Evolutionary conservation across 2,113 vertebrate genomes (phyloP).

Genomic region (Equus przewalskii): DNA sequence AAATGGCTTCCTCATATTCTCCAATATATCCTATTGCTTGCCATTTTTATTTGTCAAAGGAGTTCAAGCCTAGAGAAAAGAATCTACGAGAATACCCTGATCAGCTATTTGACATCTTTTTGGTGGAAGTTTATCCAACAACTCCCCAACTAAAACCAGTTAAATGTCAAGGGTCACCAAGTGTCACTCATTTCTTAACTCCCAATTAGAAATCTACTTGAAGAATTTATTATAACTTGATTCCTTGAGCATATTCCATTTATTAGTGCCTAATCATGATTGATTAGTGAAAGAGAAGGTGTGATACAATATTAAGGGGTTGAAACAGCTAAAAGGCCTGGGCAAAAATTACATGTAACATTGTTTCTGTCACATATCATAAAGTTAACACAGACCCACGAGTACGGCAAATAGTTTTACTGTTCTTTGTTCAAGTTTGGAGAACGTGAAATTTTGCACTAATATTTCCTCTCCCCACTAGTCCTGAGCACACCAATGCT

Average conservation of each 20-base stretch:
- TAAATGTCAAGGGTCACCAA: not conserved
- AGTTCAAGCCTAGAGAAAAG: not conserved
- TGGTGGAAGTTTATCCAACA: not conserved
- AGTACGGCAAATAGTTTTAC: not conserved
- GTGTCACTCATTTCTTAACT: constrained; percentile 34
- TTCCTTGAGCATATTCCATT: not conserved
- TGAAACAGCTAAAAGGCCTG: constrained; percentile 13
- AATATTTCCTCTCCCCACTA: not conserved
- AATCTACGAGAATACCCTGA: not conserved
- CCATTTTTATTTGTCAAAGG: too few species aligned
- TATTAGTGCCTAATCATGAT: not conserved
- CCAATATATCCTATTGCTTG: too few species aligned
- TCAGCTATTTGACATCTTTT: not conserved
- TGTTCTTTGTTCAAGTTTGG: not conserved
- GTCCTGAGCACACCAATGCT: not conserved
- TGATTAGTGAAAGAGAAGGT: not conserved
- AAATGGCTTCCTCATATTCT: too few species aligned
- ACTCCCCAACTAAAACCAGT: not conserved
- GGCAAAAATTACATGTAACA: not conserved
- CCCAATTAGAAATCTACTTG: not conserved
- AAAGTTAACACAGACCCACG: not conserved
- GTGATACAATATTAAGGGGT: not conserved
- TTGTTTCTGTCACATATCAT: not conserved
- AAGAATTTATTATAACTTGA: constrained; percentile 28
- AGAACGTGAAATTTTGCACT: constrained; percentile 13